Percentiles rank a stretch among this genome's conserved stretches.
These are phyloP conservation scores for Lasioglossum zephyrum DNA, from an alignment of 2,888 invertebrate species.

Conservation along the genomic window DNA sequence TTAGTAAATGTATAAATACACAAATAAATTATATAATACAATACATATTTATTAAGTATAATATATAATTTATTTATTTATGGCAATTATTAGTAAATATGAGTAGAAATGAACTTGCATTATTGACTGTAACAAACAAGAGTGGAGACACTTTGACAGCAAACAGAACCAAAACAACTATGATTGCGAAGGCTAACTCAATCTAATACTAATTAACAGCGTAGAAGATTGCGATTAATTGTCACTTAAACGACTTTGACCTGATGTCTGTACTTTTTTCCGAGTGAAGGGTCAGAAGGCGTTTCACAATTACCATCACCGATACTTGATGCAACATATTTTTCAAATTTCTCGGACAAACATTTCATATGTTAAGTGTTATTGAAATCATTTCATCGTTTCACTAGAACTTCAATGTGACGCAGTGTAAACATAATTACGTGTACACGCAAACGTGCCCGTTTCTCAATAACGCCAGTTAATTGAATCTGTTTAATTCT, in stretches of 20 bases:
- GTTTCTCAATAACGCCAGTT: not conserved
- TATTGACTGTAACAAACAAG: not conserved
- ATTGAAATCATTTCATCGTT: not conserved
- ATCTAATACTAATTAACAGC: constrained; percentile 63
- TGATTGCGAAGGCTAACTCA: constrained; percentile 55
- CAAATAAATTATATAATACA: too few relatives aligned
- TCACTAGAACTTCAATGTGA: not conserved
- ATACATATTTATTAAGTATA: too few relatives aligned
- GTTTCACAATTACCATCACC: constrained; percentile 21
- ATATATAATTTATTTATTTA: too few relatives aligned
- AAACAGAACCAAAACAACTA: constrained; percentile 28
- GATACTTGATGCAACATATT: not conserved
- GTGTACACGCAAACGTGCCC: not conserved
- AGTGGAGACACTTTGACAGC: not conserved
- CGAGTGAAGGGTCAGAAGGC: not conserved
- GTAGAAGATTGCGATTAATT: constrained; percentile 50
- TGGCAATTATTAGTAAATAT: too few relatives aligned
- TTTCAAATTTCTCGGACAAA: not conserved
- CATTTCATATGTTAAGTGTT: not conserved
- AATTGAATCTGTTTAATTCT: constrained; percentile 36
- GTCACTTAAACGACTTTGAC: constrained; percentile 39
- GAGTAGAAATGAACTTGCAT: not conserved
- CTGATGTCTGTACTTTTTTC: not conserved
- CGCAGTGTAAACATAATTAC: not conserved
- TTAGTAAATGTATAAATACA: too few relatives aligned